These are phyloP conservation scores for Maccullochella peelii DNA, from an alignment of 2,113 vertebrate species.

Conservation along the genomic window DNA sequence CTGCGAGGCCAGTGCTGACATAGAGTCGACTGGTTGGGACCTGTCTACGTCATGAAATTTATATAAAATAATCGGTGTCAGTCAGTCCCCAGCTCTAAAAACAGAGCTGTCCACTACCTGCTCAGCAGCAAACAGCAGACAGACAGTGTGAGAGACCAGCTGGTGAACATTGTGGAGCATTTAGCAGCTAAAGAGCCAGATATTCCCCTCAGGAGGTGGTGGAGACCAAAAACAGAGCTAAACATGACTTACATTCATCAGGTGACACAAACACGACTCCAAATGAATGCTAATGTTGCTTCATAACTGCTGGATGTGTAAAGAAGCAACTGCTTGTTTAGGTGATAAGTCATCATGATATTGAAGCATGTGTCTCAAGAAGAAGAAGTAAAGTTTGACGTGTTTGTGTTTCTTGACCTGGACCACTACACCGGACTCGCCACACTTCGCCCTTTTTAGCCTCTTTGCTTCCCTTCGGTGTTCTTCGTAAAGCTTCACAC, in stretches of 20 bases:
- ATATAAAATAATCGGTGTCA: too few species aligned
- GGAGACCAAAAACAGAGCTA: not conserved
- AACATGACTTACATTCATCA: not conserved
- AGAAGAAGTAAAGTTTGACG: not conserved
- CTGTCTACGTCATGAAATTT: too few species aligned
- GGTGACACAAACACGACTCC: not conserved
- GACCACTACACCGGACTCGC: not conserved
- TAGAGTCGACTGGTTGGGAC: too few species aligned
- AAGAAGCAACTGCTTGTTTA: not conserved
- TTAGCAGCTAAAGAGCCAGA: not conserved
- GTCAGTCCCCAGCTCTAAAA: too few species aligned
- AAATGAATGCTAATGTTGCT: not conserved
- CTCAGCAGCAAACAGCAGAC: not conserved
- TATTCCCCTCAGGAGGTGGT: not conserved
- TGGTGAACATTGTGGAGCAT: not conserved
- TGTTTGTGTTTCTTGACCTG: not conserved
- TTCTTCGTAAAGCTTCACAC: not conserved
- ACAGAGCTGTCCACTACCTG: not conserved
- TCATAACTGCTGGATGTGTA: not conserved
- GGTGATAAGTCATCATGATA: not conserved
- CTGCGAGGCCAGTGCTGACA: too few species aligned
- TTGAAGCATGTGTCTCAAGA: not conserved
- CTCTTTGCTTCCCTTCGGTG: not conserved
- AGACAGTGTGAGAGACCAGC: too few species aligned
- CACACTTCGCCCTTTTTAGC: not conserved